A percentile compares a stretch with the other conserved stretches of the same genome.
Conservation (phyloP, 2,797 vertebrate genomes). For the Choloepus didactylus region DNA sequence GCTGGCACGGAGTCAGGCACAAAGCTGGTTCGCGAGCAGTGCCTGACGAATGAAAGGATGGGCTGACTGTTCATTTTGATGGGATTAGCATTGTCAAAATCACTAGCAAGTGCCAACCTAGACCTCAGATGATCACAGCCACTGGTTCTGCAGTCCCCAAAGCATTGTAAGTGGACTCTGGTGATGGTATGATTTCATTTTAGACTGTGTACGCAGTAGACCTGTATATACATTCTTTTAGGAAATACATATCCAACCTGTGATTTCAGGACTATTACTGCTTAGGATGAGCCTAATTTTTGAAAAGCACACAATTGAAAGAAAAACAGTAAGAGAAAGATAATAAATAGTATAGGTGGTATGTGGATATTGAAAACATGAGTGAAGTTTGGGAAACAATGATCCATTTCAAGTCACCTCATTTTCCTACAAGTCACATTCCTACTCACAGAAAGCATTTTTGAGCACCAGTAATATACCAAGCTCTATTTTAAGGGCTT, state of each 20-base stretch:
- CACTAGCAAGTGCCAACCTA: not conserved
- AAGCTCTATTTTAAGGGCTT: not conserved
- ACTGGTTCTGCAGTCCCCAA: not conserved
- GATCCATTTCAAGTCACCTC: not conserved
- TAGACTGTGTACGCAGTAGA: not conserved
- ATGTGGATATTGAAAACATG: not conserved
- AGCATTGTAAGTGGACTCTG: not conserved
- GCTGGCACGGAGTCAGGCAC: not conserved
- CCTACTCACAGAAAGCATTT: not conserved
- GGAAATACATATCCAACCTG: not conserved
- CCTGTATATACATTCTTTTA: not conserved
- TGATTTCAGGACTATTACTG: not conserved
- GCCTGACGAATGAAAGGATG: not conserved
- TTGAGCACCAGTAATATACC: not conserved
- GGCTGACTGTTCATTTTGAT: not conserved
- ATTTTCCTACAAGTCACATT: not conserved
- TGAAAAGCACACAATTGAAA: conserved; percentile 15
- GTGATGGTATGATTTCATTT: not conserved
- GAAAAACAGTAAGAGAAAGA: not conserved
- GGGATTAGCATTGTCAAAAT: not conserved
- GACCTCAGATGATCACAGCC: not conserved
- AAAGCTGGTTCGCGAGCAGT: not conserved
- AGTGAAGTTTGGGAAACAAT: not conserved
- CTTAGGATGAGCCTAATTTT: not conserved
- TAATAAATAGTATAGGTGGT: not conserved